Conservation (phyloP, 2,888 invertebrate species). For the Palloptera scutellata region DNA sequence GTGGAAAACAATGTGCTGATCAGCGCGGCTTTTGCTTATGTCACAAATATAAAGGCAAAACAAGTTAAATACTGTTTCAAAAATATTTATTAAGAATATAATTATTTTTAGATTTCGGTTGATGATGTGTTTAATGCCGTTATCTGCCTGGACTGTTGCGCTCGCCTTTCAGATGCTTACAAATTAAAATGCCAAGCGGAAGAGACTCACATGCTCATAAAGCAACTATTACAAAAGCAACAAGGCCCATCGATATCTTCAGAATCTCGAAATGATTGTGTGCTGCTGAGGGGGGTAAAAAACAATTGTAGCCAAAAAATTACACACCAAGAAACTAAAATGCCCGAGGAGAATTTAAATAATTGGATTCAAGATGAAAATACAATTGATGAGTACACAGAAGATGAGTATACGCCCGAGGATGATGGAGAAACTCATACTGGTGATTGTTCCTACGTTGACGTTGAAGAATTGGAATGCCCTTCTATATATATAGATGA, state of each 20-base stretch:
- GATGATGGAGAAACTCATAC: background rate
- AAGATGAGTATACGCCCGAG: background rate
- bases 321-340: too few species aligned
- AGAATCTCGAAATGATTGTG: too few species aligned
- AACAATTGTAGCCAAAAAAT: too few species aligned
- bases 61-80: background rate
- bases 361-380: too few species aligned
- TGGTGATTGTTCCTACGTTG: too few species aligned
- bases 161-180: constrained; percentile 34
- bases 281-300: too few species aligned
- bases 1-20: constrained; percentile 2
- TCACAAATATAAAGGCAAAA: constrained; percentile 27
- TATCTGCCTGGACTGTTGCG: constrained; percentile 34
- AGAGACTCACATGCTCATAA: constrained; percentile 25
- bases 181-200: constrained; percentile 36
- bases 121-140: constrained; percentile 30
- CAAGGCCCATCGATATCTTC: too few species aligned
- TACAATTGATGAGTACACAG: too few species aligned
- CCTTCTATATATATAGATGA: too few species aligned
- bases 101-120: constrained; percentile 30
- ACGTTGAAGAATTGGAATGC: too few species aligned
- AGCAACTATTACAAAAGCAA: background rate
- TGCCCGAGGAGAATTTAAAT: too few species aligned
- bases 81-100: background rate
- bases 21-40: constrained; percentile 15